These are phyloP conservation scores for Fregata magnificens DNA, from an alignment of 2,113 vertebrate genomes.

Conservation along the genomic window DNA sequence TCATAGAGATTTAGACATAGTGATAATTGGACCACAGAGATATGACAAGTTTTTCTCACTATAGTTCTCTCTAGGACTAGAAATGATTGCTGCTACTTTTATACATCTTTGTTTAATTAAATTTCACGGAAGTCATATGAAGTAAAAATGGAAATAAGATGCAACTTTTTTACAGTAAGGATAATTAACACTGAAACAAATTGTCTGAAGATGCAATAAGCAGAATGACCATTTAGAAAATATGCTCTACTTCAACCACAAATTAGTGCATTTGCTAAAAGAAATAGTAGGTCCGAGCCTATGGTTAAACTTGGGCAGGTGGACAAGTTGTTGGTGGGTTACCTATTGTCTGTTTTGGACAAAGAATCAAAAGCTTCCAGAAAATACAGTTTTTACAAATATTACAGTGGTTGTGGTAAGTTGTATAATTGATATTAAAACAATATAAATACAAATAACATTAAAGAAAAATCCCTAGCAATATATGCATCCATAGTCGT, in stretches of 20 bases:
- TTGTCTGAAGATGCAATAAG: neutral
- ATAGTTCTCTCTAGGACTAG: neutral
- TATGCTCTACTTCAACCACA: neutral
- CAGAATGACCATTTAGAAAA: neutral
- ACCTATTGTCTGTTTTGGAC: neutral
- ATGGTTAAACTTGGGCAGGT: neutral
- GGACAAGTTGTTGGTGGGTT: neutral
- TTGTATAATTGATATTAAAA: neutral
- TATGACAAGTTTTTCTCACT: neutral
- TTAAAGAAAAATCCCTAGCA: neutral
- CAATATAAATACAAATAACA: neutral
- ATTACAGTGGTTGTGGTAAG: neutral
- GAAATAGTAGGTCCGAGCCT: neutral
- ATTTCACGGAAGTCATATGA: neutral
- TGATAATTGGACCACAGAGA: slow-evolving; percentile 11
- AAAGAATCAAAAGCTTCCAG: neutral
- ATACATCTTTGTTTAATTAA: neutral
- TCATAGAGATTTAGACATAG: neutral
- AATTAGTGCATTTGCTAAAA: neutral
- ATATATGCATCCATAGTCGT: neutral
- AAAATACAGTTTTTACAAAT: neutral
- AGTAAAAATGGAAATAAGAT: neutral
- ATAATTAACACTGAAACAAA: neutral
- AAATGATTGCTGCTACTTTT: neutral
- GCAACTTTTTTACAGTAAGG: neutral